A percentile compares a stretch with the other conserved stretches of the same genome.
These are phyloP conservation scores for Triplophysa tibetana DNA, from an alignment of 2,113 vertebrate species.

Conservation along the genomic window DNA sequence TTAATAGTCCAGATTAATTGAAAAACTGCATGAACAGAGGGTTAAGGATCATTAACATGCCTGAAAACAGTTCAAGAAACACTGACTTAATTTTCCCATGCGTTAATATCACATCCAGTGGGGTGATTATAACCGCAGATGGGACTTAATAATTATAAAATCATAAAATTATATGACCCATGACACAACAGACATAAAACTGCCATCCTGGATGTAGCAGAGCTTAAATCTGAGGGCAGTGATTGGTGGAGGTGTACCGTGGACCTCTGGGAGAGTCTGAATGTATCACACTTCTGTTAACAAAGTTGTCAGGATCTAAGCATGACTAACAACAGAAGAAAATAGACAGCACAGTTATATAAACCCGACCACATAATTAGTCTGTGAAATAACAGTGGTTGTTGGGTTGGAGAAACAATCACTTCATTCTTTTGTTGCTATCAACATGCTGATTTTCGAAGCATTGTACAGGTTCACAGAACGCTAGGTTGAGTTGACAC, in stretches of 20 bases:
- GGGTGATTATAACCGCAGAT: constrained; percentile 36
- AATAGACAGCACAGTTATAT: background rate
- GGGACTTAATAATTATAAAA: constrained; percentile 8
- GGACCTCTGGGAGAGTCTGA: background rate
- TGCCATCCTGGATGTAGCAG: background rate
- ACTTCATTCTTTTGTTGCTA: background rate
- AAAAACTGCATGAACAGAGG: too few species aligned
- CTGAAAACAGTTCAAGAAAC: background rate
- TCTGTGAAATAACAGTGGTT: background rate
- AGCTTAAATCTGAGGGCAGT: constrained; percentile 32
- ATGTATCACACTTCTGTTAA: background rate
- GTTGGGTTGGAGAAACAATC: background rate
- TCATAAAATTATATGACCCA: constrained; percentile 46
- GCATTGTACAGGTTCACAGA: background rate
- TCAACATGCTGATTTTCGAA: background rate
- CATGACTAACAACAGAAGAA: background rate
- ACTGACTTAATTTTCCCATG: background rate
- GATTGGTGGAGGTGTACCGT: background rate
- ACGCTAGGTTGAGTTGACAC: background rate
- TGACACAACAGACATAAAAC: constrained; percentile 38
- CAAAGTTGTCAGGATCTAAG: background rate
- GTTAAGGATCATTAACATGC: background rate
- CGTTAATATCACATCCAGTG: constrained; percentile 9
- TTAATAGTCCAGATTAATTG: too few species aligned
- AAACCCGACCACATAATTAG: background rate